These are phyloP conservation scores for Miichthys miiuy DNA, from an alignment of 2,797 vertebrate species.

Conservation along the genomic window DNA sequence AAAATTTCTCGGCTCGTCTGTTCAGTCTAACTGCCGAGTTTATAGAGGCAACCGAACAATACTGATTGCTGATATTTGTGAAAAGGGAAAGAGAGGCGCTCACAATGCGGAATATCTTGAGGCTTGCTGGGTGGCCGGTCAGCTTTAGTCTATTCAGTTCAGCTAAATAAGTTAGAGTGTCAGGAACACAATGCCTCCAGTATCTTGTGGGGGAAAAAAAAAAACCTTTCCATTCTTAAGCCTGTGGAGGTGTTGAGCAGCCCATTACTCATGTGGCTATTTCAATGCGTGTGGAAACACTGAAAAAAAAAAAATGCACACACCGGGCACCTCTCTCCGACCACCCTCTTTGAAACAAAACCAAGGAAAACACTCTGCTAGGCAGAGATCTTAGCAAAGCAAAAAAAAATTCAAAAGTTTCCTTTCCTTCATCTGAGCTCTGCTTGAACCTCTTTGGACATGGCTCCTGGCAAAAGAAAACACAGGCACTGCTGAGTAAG, in stretches of 20 bases:
- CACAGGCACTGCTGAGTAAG: constrained; percentile 25
- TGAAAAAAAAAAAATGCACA: constrained; percentile 27
- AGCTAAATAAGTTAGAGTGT: constrained; percentile 68
- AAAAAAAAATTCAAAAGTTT: constrained; percentile 30
- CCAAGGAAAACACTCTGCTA: constrained; percentile 52
- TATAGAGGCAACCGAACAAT: constrained; percentile 41
- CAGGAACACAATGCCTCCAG: constrained; percentile 77
- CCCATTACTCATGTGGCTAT: constrained; percentile 75
- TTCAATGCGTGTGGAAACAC: constrained; percentile 61
- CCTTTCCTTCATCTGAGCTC: constrained; percentile 24
- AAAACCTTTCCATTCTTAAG: constrained; percentile 61
- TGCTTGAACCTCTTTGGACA: constrained; percentile 48
- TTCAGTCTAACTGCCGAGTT: constrained; percentile 45
- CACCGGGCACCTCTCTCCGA: constrained; percentile 26
- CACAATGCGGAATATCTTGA: constrained; percentile 61
- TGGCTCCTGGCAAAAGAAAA: constrained; percentile 42
- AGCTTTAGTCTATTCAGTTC: constrained; percentile 70
- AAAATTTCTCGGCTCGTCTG: constrained; percentile 41
- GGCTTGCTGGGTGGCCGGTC: constrained; percentile 74
- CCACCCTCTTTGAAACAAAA: constrained; percentile 58
- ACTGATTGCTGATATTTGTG: constrained; percentile 61
- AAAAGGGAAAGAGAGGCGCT: constrained; percentile 43
- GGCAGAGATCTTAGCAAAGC: constrained; percentile 42
- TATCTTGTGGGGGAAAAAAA: constrained; percentile 54
- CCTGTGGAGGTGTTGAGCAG: constrained; percentile 74